Conservation (phyloP, 2,113 vertebrate genomes). For the Hirundichthys speculiger region DNA sequence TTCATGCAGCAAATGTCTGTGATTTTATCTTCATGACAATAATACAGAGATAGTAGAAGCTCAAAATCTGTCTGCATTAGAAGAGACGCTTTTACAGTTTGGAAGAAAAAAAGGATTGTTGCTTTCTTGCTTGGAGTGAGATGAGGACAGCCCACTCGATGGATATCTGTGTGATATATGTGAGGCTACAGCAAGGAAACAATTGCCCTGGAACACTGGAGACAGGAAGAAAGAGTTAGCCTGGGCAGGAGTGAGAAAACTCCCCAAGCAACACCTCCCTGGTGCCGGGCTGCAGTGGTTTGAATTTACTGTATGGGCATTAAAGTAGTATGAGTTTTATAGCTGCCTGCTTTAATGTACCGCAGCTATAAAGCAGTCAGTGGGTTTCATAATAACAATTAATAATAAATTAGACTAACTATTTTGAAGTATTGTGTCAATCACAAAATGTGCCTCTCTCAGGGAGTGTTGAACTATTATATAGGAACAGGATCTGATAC, state of each 20-base stretch:
- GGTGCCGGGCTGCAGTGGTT: too few species aligned
- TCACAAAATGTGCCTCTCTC: too few species aligned
- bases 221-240: not conserved
- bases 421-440: too few species aligned
- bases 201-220: not conserved
- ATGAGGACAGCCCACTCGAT: not conserved
- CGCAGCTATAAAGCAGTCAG: too few species aligned
- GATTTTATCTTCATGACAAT: not conserved
- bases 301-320: too few species aligned
- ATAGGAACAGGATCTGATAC: not conserved
- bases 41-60: not conserved
- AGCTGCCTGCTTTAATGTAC: too few species aligned
- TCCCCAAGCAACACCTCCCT: not conserved
- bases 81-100: not conserved
- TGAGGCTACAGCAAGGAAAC: not conserved
- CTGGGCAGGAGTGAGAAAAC: not conserved
- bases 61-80: not conserved
- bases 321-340: too few species aligned
- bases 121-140: not conserved
- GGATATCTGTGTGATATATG: not conserved
- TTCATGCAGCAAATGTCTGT: not conserved
- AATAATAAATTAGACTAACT: too few species aligned
- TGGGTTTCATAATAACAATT: too few species aligned
- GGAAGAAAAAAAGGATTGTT: not conserved
- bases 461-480: not conserved